Base-by-base conservation (phyloP, 1,140 invertebrate species). In the Pissodes strobi region DNA sequence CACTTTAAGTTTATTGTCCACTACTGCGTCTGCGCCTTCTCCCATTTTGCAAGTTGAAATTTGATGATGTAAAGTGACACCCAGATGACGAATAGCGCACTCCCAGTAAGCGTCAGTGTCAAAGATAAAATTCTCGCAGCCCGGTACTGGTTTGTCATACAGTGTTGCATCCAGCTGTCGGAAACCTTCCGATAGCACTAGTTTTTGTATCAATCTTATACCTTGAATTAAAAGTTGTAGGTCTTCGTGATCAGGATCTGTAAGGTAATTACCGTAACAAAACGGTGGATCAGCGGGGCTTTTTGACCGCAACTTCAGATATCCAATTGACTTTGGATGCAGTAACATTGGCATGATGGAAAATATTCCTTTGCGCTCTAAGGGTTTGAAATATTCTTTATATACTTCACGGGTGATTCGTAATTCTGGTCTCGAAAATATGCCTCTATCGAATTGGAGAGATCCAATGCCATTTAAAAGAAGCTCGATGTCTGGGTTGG, bases 1-100 rank as follows among this genome's bases (percentile, higher is more conserved):
- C 0, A 94, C 87, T 73, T 79, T 83, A 1, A 95, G 76, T 51
- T 87, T 76, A 0, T 86, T 82, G 75, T 90, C 86, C 0, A 94
- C 91, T 0, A 94, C 91, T 1, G 90, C 86, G 19, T 79, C 74
- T 1, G 79, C 71, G 76, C 93, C 90, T 0, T 68, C 74, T 0
- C 91, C 91, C 91, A 94, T 94, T 76, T 88, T 90, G 18, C 83
- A 86, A 0, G 89, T 90, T 0, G 86, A 82, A 4, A 86, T 79
- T 59, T 88, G 87, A 72, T 93, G 89, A 70, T 91, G 88, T 66
- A 89, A 81, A 38, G 86, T 79, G 70, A 10, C 12, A 15, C 22
- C 87, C 12, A 89, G 81, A 53, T 84, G 81, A 15, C 83, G 80
- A 0, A 89, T 78, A n/a, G 87, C 85, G 70, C 92, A 93, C 21